Conservation (phyloP, 2,888 invertebrate genomes). For the Eremobia ochroleuca region DNA sequence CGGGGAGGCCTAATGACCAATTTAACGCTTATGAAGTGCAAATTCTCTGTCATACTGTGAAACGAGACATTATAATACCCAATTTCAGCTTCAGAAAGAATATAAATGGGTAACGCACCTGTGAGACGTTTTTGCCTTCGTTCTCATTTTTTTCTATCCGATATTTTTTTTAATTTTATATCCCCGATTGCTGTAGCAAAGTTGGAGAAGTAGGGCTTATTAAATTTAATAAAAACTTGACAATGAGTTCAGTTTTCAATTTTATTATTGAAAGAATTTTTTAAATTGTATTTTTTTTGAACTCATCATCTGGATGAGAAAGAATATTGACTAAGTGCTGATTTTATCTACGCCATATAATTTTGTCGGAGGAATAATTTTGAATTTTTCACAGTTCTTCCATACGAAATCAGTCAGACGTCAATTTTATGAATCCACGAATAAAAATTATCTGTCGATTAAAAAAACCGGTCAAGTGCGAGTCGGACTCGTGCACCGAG, state of each 20-base stretch:
- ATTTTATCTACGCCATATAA: too few relatives aligned
- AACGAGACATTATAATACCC: conserved; percentile 88
- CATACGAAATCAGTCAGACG: too few relatives aligned
- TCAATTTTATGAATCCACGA: too few relatives aligned
- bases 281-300: conserved; percentile 18
- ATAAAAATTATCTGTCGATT: too few relatives aligned
- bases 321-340: conserved; percentile 41
- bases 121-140: conserved; percentile 66
- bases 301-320: neutral
- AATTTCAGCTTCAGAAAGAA: conserved; percentile 87
- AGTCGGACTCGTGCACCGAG: too few relatives aligned
- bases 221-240: conserved; percentile 67
- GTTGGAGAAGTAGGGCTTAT: conserved; percentile 50
- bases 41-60: conserved; percentile 88
- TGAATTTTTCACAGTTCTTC: too few relatives aligned
- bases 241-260: conserved; percentile 56
- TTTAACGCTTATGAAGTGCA: conserved; percentile 90
- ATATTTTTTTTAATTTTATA: conserved; percentile 66
- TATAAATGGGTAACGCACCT: conserved; percentile 84
- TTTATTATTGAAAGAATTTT: conserved; percentile 48
- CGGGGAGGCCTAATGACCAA: conserved; percentile 86
- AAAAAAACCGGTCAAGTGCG: too few relatives aligned
- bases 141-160: conserved; percentile 58
- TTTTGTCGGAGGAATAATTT: too few relatives aligned
- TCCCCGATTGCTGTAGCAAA: conserved; percentile 38